These are phyloP conservation scores for Ceratina japonica DNA, from an alignment of 1,140 invertebrate species.

Conservation along the genomic window DNA sequence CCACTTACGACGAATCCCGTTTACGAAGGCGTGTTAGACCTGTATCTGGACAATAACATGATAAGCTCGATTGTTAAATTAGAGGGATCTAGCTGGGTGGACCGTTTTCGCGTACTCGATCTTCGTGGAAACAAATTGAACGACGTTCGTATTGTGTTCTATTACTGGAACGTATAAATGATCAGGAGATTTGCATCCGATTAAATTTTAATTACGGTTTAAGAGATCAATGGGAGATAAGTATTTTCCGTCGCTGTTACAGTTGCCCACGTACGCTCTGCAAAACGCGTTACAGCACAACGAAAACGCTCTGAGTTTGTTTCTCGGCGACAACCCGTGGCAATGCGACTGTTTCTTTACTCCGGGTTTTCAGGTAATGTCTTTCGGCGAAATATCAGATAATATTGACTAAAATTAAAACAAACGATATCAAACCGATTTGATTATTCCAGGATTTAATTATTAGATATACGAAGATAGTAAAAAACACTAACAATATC, in stretches of 20 bases:
- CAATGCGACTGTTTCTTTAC: conserved; percentile 89
- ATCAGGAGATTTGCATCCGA: neutral
- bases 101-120: conserved; percentile 86
- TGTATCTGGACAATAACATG: conserved; percentile 88
- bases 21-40: conserved; percentile 84
- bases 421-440: too few relatives aligned
- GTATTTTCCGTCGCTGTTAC: conserved; percentile 52
- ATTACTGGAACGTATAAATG: conserved; percentile 18
- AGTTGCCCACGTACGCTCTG: conserved; percentile 88
- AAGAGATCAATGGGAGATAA: neutral
- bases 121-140: conserved; percentile 86
- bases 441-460: conserved; percentile 80
- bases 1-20: conserved; percentile 83
- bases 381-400: neutral
- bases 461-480: conserved; percentile 84
- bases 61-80: conserved; percentile 85
- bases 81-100: conserved; percentile 88
- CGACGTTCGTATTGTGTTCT: conserved; percentile 79
- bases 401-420: neutral
- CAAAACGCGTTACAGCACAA: conserved; percentile 88
- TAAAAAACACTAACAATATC: conserved; percentile 85
- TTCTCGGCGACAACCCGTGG: conserved; percentile 89
- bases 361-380: conserved; percentile 84
- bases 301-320: conserved; percentile 83
- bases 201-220: neutral